Base-by-base conservation (phyloP, 64 coral and sea anemone genomes). In the Porites australiensis region DNA sequence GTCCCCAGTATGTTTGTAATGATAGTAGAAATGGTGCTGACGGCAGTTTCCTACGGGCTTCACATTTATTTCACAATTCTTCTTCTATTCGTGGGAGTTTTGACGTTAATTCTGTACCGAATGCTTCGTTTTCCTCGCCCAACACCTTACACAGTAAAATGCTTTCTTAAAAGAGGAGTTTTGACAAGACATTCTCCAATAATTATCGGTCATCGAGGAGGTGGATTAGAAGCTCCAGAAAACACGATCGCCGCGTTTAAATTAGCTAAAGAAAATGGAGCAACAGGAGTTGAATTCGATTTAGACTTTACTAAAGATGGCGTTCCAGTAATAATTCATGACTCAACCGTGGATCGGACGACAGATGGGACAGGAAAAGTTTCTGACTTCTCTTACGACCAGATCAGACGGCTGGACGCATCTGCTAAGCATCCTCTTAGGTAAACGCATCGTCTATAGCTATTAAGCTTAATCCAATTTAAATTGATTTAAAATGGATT, bases 261-360 rank as follows among this genome's bases (percentile, higher is more conserved):
- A 74, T 88, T 94, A 75, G 92, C 95, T 5, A 97, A 97, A 67
- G 88, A 97, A 75, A 97, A 97, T 70, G 95, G 92, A 51, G 93
- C 92, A 49, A 55, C 54, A 9, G 95, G 72, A 6, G 95, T 97
- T n/a, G 95, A 97, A 59, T 97, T 97, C 79, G 95, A 97, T 68
- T 97, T 97, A 62, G 95, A 97, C 61, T 93, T 97, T 77, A 94
- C 95, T 5, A 88, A 94, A 94, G 95, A 97, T 91, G 95, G 95
- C 61, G 83, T 94, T 7, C 95, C 92, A 74, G 95, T 97, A 89
- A 94, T 97, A 91, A 97, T 97, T 97, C 95, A 97, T 87, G 95
- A 97, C 44, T 79, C 77, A 3, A 97, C 82, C 49, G 95, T 97
- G 13, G 95, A 97, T 45, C 79, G 95, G 59, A 97, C 92, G 14